These are phyloP conservation scores for Neoaliturus tenellus DNA, from an alignment of 2,888 invertebrate genomes.

Conservation along the genomic window DNA sequence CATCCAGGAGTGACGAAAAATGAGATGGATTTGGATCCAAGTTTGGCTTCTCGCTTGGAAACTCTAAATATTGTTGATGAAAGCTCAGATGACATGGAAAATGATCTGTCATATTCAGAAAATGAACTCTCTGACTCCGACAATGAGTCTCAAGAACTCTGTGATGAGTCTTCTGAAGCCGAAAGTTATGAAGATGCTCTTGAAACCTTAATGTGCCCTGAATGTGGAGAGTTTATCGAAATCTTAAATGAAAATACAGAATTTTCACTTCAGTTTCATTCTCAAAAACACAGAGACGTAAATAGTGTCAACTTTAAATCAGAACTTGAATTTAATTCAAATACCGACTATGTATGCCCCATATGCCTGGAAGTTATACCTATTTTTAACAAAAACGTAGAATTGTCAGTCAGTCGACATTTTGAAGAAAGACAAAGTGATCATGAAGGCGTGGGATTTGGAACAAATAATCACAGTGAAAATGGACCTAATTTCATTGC, in stretches of 20 bases:
- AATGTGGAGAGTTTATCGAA: neutral
- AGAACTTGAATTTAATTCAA: neutral
- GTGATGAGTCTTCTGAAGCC: neutral
- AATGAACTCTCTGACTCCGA: neutral
- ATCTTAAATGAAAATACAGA: neutral
- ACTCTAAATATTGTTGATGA: too few relatives aligned
- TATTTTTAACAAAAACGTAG: neutral
- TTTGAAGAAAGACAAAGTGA: neutral
- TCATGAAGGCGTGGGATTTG: neutral
- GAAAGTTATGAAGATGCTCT: neutral
- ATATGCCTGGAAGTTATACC: neutral
- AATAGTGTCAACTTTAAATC: neutral
- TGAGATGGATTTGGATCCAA: too few relatives aligned
- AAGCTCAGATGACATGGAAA: too few relatives aligned
- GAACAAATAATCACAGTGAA: neutral
- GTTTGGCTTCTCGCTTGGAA: too few relatives aligned
- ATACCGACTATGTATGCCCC: neutral
- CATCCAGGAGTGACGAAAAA: too few relatives aligned
- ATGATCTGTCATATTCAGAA: too few relatives aligned
- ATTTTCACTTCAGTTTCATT: neutral
- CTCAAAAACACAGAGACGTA: neutral
- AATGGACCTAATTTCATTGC: neutral
- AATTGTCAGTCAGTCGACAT: neutral
- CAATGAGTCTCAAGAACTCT: too few relatives aligned
- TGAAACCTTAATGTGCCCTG: neutral